Base-by-base conservation (phyloP, 1,140 invertebrate species). In the Heliothis virescens region DNA sequence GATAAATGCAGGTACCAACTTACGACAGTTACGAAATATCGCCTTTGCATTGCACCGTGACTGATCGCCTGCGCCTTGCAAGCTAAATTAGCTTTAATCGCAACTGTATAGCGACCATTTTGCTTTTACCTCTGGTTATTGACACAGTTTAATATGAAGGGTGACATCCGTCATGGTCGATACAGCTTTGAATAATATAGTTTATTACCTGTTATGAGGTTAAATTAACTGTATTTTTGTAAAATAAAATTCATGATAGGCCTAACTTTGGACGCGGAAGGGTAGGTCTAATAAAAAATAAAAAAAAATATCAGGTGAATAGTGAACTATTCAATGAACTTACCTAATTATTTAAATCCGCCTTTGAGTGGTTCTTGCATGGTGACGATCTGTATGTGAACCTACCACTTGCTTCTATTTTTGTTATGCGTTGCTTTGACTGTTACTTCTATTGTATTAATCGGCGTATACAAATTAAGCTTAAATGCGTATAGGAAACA, bases 221-320 rank as follows among this genome's bases (percentile, higher is more conserved):
- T 11, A 18, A 50, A 34, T 62, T 48, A 63, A 63, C 48, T 63
- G 73, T 75, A 75, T 63, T 75, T 75, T 52, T 75, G 59, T 75
- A 75, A 62, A 50, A 34, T 63, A 52, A 63, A 75, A 29, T 9
- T 69, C 4, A 50, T 69, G 50, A 12, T 75, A 62, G 73, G 59
- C 57, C 57, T 76, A 76, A 76, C 18, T 2, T 62, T 34, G 16
- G 47, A 16, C 16, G n/a, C 74, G 63, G 47, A 65, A 53, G 53
- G 59, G 21, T 15, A 52, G 59, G n/a, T 73, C 71, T 21, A 73
- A 18, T 69, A 12, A 69, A 69, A 53, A 53, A 10, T 29, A 41
- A 41, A 41, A 34, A 34, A 5, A 41, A 9, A 9, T 5, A 41
- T 41, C 34, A 9, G 18, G 48, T 9, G 65, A 52, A 21, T 52